phyloP scores from a whole-genome alignment of 2,113 vertebrate species.

The Ia io region DNA sequence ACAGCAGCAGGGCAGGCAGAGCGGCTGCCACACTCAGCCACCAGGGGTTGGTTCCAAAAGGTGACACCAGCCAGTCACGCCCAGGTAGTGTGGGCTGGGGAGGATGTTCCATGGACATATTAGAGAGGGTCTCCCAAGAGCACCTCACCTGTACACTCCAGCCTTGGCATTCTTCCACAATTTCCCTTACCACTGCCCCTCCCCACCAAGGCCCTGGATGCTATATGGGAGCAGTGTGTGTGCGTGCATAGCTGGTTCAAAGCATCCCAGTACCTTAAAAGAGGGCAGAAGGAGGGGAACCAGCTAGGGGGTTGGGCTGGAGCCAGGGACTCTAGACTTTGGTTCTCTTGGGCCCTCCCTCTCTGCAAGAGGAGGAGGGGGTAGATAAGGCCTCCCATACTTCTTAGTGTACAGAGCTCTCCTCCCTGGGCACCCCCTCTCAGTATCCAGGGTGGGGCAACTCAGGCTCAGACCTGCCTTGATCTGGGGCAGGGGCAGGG shows the following conservation, averaged over 20 bases:
- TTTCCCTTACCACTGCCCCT: background rate
- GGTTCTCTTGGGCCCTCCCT: background rate
- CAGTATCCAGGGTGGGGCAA: conserved; percentile 18
- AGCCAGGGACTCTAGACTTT: background rate
- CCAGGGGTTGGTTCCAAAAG: conserved; percentile 85
- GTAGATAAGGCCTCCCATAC: background rate
- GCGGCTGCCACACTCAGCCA: conserved; percentile 82
- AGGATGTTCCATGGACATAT: background rate
- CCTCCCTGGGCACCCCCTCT: background rate
- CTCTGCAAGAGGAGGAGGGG: background rate
- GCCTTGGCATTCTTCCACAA: background rate
- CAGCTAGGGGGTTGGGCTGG: background rate
- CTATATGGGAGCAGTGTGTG: background rate
- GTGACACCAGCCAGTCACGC: conserved; percentile 82
- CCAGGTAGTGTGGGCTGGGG: conserved; percentile 67
- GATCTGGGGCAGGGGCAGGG: conserved; percentile 18
- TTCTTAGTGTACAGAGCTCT: background rate
- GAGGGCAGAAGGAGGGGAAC: background rate
- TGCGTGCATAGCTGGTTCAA: background rate
- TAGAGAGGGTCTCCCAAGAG: background rate
- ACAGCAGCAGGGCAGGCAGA: conserved; percentile 82
- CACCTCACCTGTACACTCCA: background rate
- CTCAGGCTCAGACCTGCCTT: conserved; percentile 67
- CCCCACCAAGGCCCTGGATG: background rate
- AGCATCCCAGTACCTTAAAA: background rate